phyloP scores from a whole-genome alignment of 2,888 invertebrate genomes.

The Hoplodrina ambigua region DNA sequence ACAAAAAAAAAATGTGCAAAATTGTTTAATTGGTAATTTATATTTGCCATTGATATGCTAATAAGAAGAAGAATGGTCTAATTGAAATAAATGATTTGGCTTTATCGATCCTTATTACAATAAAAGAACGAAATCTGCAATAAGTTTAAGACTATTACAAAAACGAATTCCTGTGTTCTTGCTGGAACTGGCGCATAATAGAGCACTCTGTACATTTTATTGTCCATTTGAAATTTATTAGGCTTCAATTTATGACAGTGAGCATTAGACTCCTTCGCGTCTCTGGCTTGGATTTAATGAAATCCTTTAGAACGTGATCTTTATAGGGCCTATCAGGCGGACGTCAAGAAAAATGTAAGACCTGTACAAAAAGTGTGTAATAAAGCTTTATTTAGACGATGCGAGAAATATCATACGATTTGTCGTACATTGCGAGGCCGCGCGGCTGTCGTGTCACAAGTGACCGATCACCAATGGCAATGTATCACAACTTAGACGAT shows the following conservation, averaged over 20 bases:
- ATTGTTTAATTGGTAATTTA: too few species aligned
- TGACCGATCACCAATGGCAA: too few species aligned
- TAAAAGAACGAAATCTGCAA: background rate
- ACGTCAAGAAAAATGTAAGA: constrained; percentile 7
- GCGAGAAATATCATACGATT: too few species aligned
- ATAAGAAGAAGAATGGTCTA: too few species aligned
- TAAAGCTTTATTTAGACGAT: background rate
- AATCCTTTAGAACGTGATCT: constrained; percentile 2
- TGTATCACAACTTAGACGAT: too few species aligned
- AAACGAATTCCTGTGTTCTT: constrained; percentile 4
- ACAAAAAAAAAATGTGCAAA: too few species aligned
- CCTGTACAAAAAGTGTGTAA: constrained; percentile 5
- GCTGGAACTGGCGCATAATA: background rate
- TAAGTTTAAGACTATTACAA: constrained; percentile 16
- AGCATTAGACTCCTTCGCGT: constrained; percentile 11
- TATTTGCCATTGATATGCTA: too few species aligned
- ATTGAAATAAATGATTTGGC: too few species aligned
- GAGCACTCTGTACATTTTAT: constrained; percentile 14
- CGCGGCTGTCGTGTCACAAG: too few species aligned
- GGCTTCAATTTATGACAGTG: constrained; percentile 21
- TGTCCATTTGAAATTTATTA: constrained; percentile 26
- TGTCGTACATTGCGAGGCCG: too few species aligned
- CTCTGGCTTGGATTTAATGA: constrained; percentile 2
- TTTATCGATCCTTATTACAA: background rate
- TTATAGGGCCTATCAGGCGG: background rate